phyloP scores from a whole-genome alignment of 1,140 invertebrate genomes.

The Ditylenchus dipsaci region DNA sequence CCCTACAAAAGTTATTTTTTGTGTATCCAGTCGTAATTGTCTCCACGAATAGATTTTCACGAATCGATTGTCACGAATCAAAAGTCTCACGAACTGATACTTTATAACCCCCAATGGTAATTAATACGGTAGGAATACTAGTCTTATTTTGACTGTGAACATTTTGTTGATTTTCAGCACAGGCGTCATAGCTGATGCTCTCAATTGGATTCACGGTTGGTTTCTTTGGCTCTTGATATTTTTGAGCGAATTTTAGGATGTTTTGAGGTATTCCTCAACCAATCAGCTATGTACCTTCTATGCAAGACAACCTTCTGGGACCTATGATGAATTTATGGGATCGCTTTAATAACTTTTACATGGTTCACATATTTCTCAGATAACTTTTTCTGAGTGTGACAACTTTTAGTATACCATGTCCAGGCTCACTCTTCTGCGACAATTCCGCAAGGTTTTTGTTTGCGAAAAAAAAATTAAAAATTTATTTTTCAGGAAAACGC shows the following conservation, averaged over 20 bases:
- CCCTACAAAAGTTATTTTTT: no score
- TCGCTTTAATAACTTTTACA: constrained; percentile 5
- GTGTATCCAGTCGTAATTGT: no score
- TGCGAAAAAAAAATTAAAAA: neutral
- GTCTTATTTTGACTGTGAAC: no score
- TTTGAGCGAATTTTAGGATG: neutral
- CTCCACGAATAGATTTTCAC: no score
- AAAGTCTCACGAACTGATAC: no score
- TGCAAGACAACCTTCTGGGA: constrained; percentile 27
- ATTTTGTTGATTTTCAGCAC: no score
- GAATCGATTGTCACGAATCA: no score
- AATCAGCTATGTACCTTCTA: constrained; percentile 25
- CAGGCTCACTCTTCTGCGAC: neutral
- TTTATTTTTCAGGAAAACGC: constrained; percentile 23
- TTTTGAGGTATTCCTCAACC: constrained; percentile 30
- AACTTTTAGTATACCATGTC: neutral
- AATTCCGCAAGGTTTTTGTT: neutral
- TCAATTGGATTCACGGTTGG: no score
- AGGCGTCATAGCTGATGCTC: no score
- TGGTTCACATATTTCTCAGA: neutral
- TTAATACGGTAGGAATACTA: no score
- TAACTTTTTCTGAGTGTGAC: neutral
- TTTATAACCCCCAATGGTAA: no score
- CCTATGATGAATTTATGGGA: constrained; percentile 30
- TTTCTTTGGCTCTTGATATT: neutral